phyloP scores from a whole-genome alignment of 2,113 vertebrate genomes.

The Nibea coibor region DNA sequence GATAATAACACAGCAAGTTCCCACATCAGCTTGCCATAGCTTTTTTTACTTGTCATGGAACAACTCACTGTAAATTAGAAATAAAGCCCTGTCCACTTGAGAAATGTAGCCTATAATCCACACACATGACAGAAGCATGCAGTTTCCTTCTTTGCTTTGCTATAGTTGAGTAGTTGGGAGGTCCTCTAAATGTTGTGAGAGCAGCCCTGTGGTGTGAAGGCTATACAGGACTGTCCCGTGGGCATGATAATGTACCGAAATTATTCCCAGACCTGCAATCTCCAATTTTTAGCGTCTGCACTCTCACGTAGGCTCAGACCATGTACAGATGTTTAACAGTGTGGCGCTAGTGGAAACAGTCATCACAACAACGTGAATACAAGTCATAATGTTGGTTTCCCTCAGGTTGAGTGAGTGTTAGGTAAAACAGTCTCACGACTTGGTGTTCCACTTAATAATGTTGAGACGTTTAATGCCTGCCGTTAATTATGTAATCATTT shows the following conservation, averaged over 20 bases:
- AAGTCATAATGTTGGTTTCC: background rate
- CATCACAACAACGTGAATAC: no score
- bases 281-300: constrained; percentile 8
- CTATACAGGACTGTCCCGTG: constrained; percentile 6
- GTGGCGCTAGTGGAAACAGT: background rate
- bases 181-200: background rate
- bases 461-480: background rate
- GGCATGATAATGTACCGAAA: constrained; percentile 27
- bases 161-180: background rate
- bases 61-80: background rate
- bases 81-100: no score
- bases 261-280: constrained; percentile 50
- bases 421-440: background rate
- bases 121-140: background rate
- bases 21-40: background rate
- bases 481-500: background rate
- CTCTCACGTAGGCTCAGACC: background rate
- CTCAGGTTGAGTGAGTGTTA: background rate
- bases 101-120: background rate
- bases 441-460: background rate
- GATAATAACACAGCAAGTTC: background rate
- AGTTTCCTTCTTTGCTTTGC: background rate
- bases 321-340: constrained; percentile 1
- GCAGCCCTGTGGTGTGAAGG: constrained; percentile 23
- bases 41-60: background rate